Percentiles rank a stretch among this genome's conserved stretches.
phyloP scores from a whole-genome alignment of 2,888 invertebrate genomes.

The Plagodis pulveraria region DNA sequence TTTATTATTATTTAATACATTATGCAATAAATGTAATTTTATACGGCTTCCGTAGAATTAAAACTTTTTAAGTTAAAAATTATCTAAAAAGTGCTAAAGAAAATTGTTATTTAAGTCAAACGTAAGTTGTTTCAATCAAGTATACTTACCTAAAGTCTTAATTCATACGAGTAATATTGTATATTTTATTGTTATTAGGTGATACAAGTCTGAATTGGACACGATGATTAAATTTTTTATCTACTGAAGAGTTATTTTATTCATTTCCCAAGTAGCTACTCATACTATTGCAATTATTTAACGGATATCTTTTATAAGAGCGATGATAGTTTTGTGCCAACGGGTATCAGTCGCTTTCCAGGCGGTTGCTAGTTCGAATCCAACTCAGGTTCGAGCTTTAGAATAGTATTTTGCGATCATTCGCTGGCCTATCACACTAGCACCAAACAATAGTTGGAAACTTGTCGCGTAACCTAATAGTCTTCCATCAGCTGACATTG shows the following conservation, averaged over 20 bases:
- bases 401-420: too few relatives aligned
- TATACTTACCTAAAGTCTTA: slow-evolving; percentile 51
- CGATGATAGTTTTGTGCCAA: too few relatives aligned
- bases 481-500: too few relatives aligned
- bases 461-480: too few relatives aligned
- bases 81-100: slow-evolving; percentile 26
- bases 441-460: too few relatives aligned
- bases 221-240: slow-evolving; percentile 80
- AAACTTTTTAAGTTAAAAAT: slow-evolving; percentile 25
- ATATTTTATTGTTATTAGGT: slow-evolving; percentile 77
- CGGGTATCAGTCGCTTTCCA: too few relatives aligned
- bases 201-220: slow-evolving; percentile 67
- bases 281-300: too few relatives aligned
- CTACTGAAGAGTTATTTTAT: slow-evolving; percentile 47
- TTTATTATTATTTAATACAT: slow-evolving; percentile 67
- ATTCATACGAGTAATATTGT: slow-evolving; percentile 59
- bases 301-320: too few relatives aligned
- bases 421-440: too few relatives aligned
- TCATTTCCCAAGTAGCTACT: too few relatives aligned
- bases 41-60: slow-evolving; percentile 61
- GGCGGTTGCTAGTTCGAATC: too few relatives aligned
- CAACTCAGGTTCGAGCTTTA: too few relatives aligned
- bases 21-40: slow-evolving; percentile 51
- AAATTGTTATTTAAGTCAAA: slow-evolving; percentile 40
- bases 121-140: slow-evolving; percentile 47